Conservation (phyloP, 2,797 vertebrate genomes). For the Podarcis siculus region DNA sequence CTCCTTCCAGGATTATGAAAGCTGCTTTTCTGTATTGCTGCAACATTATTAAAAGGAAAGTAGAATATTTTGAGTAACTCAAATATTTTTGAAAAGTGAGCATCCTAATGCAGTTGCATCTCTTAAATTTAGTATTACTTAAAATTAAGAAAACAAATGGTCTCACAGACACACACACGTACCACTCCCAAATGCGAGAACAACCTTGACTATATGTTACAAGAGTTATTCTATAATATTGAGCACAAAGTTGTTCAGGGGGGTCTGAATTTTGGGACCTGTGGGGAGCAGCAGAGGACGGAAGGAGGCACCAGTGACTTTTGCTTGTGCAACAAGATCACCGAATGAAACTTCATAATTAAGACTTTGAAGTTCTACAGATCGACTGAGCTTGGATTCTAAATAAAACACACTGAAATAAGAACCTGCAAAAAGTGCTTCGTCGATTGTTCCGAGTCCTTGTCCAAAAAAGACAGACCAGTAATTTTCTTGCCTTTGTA, state of each 20-base stretch:
- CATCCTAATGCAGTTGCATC: background rate
- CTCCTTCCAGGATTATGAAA: background rate
- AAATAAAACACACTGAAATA: background rate
- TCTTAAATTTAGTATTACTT: rapidly evolving
- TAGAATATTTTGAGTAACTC: background rate
- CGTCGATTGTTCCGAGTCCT: background rate
- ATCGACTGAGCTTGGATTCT: background rate
- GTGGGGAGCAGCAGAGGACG: no score
- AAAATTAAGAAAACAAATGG: background rate
- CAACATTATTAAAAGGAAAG: background rate
- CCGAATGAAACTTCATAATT: background rate
- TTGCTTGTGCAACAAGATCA: background rate
- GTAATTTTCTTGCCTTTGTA: background rate
- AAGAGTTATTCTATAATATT: background rate
- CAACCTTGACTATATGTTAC: background rate
- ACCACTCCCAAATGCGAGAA: background rate
- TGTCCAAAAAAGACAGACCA: background rate
- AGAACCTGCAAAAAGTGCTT: background rate
- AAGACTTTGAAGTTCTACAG: background rate
- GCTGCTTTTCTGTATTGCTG: background rate
- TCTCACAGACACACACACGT: background rate
- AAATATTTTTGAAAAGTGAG: background rate
- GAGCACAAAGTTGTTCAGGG: background rate
- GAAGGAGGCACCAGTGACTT: background rate
- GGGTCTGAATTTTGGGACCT: background rate